Evolutionary conservation across 2,888 invertebrate species (phyloP).

Genomic region (Habrosyne pyritoides): DNA sequence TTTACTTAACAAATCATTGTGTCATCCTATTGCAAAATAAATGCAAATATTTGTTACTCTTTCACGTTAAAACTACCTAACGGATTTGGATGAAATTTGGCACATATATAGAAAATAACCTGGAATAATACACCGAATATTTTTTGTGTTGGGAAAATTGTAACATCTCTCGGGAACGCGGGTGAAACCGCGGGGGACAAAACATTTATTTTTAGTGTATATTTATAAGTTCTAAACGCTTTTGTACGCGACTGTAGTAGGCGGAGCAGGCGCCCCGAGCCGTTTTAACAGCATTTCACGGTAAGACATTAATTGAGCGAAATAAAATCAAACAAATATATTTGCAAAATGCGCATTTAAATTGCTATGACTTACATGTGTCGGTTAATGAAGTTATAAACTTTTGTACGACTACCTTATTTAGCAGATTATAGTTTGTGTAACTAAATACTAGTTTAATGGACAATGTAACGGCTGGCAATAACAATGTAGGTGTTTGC

Average conservation of each 20-base stretch:
- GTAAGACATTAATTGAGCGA: slow-evolving; percentile 76
- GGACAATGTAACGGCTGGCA: not conserved
- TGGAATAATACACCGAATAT: too few relatives aligned
- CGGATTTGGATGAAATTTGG: too few relatives aligned
- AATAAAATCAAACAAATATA: slow-evolving; percentile 63
- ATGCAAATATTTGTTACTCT: too few relatives aligned
- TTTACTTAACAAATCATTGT: too few relatives aligned
- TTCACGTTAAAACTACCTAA: too few relatives aligned
- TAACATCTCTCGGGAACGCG: too few relatives aligned
- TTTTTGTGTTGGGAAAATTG: too few relatives aligned
- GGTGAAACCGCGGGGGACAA: too few relatives aligned
- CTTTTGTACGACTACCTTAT: not conserved
- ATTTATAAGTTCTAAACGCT: slow-evolving; percentile 18
- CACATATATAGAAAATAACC: too few relatives aligned
- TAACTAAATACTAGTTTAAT: not conserved
- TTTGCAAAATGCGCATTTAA: slow-evolving; percentile 14
- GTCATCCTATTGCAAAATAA: too few relatives aligned
- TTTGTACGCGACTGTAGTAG: slow-evolving; percentile 44
- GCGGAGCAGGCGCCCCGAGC: slow-evolving; percentile 54
- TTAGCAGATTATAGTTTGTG: not conserved
- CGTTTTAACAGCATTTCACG: slow-evolving; percentile 74
- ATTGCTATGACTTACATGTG: slow-evolving; percentile 18
- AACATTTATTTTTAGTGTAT: slow-evolving; percentile 22
- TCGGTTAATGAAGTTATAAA: slow-evolving; percentile 11
- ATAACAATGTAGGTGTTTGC: too few relatives aligned